Conservation (phyloP, 1,140 invertebrate species). For the Metaphire vulgaris region DNA sequence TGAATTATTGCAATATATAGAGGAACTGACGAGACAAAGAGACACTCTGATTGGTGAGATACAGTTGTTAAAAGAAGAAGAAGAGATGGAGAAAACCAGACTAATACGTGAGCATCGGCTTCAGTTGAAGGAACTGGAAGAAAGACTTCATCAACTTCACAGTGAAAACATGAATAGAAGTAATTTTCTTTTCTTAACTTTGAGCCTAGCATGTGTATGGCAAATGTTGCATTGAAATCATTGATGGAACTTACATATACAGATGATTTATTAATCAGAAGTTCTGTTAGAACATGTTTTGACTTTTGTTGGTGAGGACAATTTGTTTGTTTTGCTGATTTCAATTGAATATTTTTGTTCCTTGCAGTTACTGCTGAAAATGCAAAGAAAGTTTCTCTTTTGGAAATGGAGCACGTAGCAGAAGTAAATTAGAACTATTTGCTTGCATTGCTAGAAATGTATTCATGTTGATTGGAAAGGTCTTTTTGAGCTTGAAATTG, state of each 20-base stretch:
- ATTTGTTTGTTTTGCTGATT: too few relatives aligned
- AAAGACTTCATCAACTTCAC: not conserved
- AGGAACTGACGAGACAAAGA: not conserved
- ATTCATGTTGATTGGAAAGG: too few relatives aligned
- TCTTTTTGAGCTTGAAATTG: too few relatives aligned
- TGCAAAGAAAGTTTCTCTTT: too few relatives aligned
- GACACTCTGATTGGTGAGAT: not conserved
- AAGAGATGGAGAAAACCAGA: not conserved
- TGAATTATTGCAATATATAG: too few relatives aligned
- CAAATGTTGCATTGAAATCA: too few relatives aligned
- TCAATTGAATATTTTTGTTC: too few relatives aligned
- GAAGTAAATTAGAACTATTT: too few relatives aligned
- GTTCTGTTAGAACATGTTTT: not conserved
- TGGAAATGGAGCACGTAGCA: too few relatives aligned
- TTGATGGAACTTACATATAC: not conserved
- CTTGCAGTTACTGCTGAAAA: too few relatives aligned
- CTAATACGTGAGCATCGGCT: not conserved
- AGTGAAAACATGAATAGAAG: not conserved
- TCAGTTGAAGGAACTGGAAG: not conserved
- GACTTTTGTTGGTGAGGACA: not conserved
- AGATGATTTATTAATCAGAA: not conserved
- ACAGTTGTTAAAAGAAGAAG: not conserved
- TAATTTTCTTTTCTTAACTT: not conserved
- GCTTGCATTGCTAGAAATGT: too few relatives aligned
- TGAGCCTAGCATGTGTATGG: too few relatives aligned